Base-by-base conservation (phyloP, 1,140 invertebrate species). In the Parasteatoda tepidariorum region DNA sequence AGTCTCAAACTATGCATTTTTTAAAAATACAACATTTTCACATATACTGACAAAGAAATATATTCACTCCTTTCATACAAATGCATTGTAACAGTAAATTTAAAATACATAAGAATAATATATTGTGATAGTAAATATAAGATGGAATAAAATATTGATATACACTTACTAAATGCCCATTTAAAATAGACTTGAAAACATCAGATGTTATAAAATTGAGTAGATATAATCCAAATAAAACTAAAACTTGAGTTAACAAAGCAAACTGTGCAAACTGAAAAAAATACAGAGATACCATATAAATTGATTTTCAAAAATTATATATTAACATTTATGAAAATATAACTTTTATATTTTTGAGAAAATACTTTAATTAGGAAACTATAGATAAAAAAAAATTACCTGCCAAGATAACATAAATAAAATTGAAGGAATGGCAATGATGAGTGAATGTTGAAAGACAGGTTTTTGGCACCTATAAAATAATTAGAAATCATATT, bases 261-360 rank as follows among this genome's bases (percentile, higher is more conserved):
- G 94, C 92, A 88, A 95, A 95, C 86, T 95, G 94, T 1, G 93
- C 92, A 90, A 95, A 95, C 88, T 95, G 93, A 24, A 67, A 67
- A 5, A 7, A 30, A 22, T 55, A 55, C 54, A 82, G 22, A n/a
- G n/a, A n/a, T n/a, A n/a, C n/a, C n/a, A n/a, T n/a, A n/a, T n/a
- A n/a, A n/a, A n/a, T n/a, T n/a, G n/a, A n/a, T n/a, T n/a, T n/a
- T n/a, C n/a, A n/a, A n/a, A n/a, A n/a, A n/a, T n/a, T n/a, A n/a
- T n/a, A n/a, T n/a, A n/a, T n/a, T n/a, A n/a, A n/a, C n/a, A n/a
- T n/a, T n/a, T n/a, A n/a, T n/a, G n/a, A n/a, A n/a, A n/a, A n/a
- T n/a, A n/a, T n/a, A n/a, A n/a, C n/a, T n/a, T n/a, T n/a, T n/a
- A n/a, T n/a, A n/a, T n/a, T n/a, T n/a, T n/a, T n/a, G n/a, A n/a